phyloP scores from a whole-genome alignment of 2,797 vertebrate species.

The Cryptoprocta ferox region DNA sequence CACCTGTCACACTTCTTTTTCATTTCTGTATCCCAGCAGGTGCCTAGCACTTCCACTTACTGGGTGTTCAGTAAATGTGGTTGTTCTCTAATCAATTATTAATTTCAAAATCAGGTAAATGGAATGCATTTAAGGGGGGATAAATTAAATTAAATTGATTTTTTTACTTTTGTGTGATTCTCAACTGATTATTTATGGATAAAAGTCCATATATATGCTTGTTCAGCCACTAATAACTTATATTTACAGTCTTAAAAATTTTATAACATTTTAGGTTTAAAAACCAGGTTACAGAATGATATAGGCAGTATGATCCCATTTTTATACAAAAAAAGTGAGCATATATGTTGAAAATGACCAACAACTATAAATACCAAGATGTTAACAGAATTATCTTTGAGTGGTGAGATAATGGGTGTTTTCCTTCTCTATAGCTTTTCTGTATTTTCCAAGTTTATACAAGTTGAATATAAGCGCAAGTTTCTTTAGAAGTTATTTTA shows the following conservation, averaged over 20 bases:
- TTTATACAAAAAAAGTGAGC: not conserved
- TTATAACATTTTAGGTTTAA: not conserved
- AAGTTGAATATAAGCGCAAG: not conserved
- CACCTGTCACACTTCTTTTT: not conserved
- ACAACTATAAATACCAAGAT: not conserved
- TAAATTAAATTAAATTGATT: not conserved
- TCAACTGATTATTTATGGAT: not conserved
- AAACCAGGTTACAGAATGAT: not conserved
- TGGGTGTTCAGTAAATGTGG: not conserved
- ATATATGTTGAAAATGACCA: not conserved
- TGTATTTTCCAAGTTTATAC: conserved; percentile 1
- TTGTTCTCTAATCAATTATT: not conserved
- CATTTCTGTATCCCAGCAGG: not conserved
- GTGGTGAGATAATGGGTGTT: not conserved
- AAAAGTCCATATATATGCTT: not conserved
- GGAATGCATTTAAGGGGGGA: not conserved
- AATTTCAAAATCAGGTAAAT: not conserved
- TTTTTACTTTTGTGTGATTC: not conserved
- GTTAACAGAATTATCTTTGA: not conserved
- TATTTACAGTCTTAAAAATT: not conserved
- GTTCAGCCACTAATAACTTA: not conserved
- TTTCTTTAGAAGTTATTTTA: not conserved
- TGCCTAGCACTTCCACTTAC: not conserved
- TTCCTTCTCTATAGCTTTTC: not conserved
- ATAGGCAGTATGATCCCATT: not conserved